phyloP scores from a whole-genome alignment of 2,113 vertebrate species.

The Oreochromis spilurus region DNA sequence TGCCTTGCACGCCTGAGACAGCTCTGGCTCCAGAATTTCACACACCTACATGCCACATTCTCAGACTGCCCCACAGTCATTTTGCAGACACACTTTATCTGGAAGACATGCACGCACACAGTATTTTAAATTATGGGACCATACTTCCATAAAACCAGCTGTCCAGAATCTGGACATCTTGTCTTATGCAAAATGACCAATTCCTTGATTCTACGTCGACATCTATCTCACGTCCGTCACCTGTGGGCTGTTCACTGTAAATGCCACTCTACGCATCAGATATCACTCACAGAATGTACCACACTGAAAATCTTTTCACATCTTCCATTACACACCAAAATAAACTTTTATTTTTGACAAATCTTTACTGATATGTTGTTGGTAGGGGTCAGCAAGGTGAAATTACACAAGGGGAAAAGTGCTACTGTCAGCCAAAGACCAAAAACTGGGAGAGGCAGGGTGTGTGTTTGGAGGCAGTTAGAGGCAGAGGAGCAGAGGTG shows the following conservation, averaged over 20 bases:
- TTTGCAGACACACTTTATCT: conserved; percentile 5
- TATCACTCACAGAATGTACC: background rate
- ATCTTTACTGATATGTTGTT: background rate
- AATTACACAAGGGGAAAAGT: background rate
- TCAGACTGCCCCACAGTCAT: conserved; percentile 61
- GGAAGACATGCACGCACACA: background rate
- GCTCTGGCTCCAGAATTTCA: conserved; percentile 58
- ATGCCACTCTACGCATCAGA: background rate
- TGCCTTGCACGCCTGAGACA: conserved; percentile 53
- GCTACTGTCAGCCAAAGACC: background rate
- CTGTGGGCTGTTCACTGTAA: background rate
- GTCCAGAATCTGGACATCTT: background rate
- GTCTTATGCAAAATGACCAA: background rate
- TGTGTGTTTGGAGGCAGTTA: background rate
- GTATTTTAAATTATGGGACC: background rate
- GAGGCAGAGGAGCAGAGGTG: background rate
- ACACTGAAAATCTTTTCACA: background rate
- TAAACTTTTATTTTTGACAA: background rate
- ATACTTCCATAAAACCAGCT: background rate
- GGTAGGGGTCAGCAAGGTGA: background rate
- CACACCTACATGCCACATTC: conserved; percentile 74
- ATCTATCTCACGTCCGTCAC: background rate
- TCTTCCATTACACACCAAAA: background rate
- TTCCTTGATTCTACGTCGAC: background rate
- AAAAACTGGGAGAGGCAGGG: background rate